phyloP scores from a whole-genome alignment of 2,888 invertebrate species.

The Zygaena filipendulae region DNA sequence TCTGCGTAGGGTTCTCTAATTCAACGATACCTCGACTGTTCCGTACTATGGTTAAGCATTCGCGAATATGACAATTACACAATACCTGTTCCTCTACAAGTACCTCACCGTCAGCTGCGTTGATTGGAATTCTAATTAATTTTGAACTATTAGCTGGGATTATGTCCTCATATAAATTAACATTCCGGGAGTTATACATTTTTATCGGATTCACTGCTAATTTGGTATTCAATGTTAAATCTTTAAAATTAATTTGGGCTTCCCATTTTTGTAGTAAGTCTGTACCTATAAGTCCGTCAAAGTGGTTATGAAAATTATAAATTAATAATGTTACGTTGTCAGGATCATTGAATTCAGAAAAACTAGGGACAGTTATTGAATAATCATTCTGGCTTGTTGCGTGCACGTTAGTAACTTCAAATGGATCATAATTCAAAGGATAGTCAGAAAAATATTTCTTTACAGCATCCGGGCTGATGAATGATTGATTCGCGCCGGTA shows the following conservation, averaged over 20 bases:
- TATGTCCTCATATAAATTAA: conserved; percentile 18
- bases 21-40: conserved; percentile 10
- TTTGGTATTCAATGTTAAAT: conserved; percentile 7
- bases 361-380: conserved; percentile 6
- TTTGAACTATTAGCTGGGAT: conserved; percentile 15
- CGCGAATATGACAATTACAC: conserved; percentile 9
- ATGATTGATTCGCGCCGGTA: conserved; percentile 14
- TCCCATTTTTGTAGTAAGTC: conserved; percentile 14
- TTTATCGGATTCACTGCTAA: conserved; percentile 9
- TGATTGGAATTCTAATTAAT: conserved; percentile 14
- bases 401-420: conserved; percentile 13
- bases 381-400: conserved; percentile 6
- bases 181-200: conserved; percentile 17
- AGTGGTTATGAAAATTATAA: too few species aligned
- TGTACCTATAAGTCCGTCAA: too few species aligned
- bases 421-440: conserved; percentile 13
- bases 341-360: conserved; percentile 6
- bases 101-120: conserved; percentile 13
- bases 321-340: too few species aligned
- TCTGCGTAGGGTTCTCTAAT: conserved; percentile 10
- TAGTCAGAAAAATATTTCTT: conserved; percentile 7
- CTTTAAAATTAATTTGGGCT: conserved; percentile 13
- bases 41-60: conserved; percentile 8
- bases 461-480: conserved; percentile 12
- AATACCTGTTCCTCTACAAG: conserved; percentile 9